Conservation (phyloP, 2,888 invertebrate species). For the Aphidoletes aphidimyza region DNA sequence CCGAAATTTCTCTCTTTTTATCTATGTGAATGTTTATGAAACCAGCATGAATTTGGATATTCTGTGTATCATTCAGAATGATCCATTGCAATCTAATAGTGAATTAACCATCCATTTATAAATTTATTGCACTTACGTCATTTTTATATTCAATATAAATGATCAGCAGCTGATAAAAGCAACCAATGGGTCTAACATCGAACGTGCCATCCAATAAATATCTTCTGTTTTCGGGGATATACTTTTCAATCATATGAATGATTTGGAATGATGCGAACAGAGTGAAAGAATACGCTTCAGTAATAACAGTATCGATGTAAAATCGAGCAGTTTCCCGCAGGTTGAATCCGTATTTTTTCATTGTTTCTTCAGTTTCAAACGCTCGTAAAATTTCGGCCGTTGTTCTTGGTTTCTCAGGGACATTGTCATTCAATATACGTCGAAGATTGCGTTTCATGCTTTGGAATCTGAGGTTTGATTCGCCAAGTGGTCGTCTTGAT, state of each 20-base stretch:
- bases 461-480: no score
- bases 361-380: not conserved
- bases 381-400: not conserved
- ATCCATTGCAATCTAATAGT: no score
- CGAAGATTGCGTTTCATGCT: no score
- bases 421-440: no score
- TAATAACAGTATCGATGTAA: not conserved
- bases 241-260: not conserved
- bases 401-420: not conserved
- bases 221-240: not conserved
- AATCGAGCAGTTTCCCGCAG: not conserved
- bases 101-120: no score
- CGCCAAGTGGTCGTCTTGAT: no score
- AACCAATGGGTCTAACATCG: not conserved
- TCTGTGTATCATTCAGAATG: not conserved
- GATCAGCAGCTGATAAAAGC: not conserved
- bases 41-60: not conserved
- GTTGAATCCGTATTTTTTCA: not conserved
- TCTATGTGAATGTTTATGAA: not conserved
- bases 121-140: not conserved
- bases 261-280: not conserved
- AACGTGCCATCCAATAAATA: not conserved
- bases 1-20: no score
- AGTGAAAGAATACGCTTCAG: not conserved
- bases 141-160: not conserved